Evolutionary conservation across 2,797 vertebrate genomes (phyloP), one percentile per base, ranked within the genome.

Genomic region (Gymnodraco acuticeps): DNA sequence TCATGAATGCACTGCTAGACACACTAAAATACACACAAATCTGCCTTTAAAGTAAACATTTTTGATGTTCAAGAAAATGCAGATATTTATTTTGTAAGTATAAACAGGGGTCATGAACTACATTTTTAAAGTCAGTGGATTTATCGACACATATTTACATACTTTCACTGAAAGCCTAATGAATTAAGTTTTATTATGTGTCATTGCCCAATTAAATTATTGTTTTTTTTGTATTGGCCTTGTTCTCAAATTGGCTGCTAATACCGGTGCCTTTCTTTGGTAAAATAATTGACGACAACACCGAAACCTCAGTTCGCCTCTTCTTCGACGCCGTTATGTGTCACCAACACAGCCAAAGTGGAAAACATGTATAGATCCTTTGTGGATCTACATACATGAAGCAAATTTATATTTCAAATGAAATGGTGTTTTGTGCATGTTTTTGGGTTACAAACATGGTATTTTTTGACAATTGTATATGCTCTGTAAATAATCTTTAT

Each of bases 401-500:
- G 80, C 84, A 87, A 86, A 88, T 89, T 73, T 86, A 95, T 95
- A 94, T 95, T 95, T 95, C 91, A 92, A 92, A 93, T 93, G 93
- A 95, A 95, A 95, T 95, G 84, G 85, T 93, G 87, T 95, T 88
- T 93, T 91, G 88, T 94, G 93, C 92, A 91, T 94, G 95, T 95
- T 93, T 93, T 92, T 90, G 83, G 85, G 89, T 88, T 84, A 89
- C 89, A 89, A 89, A 92, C 84, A 83, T 92, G 90, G 91, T 95
- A 86, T 88, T 94, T 95, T 94, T 94, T 90, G 92, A 94, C 91
- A 87, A 75, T 85, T 95, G 94, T 96, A 96, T 91, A 95, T 95
- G 93, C 89, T 93, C 64, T 96, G 95, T 96, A 95, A 95, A 96
- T 96, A 95, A 78, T 92, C 84, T 73, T 87, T 92, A 88, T 91